Base-by-base conservation (phyloP, 2,888 invertebrate genomes). In the Creontiades dilutus region DNA sequence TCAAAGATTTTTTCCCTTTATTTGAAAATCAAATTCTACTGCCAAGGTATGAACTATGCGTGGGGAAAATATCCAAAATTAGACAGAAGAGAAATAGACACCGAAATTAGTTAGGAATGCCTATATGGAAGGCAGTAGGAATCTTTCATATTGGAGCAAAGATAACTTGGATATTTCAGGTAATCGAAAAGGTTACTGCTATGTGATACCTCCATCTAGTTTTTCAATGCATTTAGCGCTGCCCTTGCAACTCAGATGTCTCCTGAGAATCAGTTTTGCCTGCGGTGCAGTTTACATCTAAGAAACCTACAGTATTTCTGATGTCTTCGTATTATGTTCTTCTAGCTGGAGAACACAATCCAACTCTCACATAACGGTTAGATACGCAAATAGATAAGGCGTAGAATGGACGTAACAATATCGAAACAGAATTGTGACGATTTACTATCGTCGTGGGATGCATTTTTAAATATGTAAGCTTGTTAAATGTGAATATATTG, bases 271-370 rank as follows among this genome's bases (percentile, higher is more conserved):
- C 57, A n/a, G 52, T n/a, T n/a, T 16, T 57, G 57, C 57, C 19
- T 57, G 57, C 57, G 2, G 7, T 57, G 57, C 57, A 57, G n/a
- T n/a, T 57, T 57, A 16, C 1, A 57, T 57, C 57, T n/a, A 57
- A 7, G 57, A 14, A 52, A 52, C 52, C 16, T 12, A 2, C 52
- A 7, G 2, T 16, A 14, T 52, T 52, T 52, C 52, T 14, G n/a
- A 57, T n/a, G 37, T 37, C 57, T 57, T n/a, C 57, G n/a, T 57
- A 57, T 57, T n/a, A n/a, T 16, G 57, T 57, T 57, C 57, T n/a
- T n/a, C 57, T 57, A 37, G 37, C 37, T 37, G 37, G 37, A 37
- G n/a, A 37, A 37, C 7, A 37, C 37, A 37, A 37, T 37, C 37
- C 7, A 37, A 2, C 37, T 37, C 37, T 37, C 37, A 37, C 37